Conservation (phyloP, 1,140 invertebrate species). For the Drosophila tsacasi region DNA sequence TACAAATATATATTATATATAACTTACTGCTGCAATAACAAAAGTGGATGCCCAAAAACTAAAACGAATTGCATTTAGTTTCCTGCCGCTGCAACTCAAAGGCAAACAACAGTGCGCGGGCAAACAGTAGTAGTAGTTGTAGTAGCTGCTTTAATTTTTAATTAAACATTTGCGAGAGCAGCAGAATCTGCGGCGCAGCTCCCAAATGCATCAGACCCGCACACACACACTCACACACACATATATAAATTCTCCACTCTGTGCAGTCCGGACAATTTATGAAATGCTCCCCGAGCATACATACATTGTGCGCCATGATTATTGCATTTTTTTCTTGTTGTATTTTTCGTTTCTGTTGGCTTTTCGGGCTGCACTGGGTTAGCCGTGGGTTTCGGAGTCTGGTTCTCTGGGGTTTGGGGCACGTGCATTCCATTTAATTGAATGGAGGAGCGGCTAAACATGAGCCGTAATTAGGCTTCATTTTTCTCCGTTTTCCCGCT, state of each 20-base stretch:
- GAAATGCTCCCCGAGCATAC: slow-evolving; percentile 49
- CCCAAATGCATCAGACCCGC: slow-evolving; percentile 37
- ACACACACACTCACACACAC: neutral
- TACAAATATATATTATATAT: neutral
- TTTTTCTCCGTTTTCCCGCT: slow-evolving; percentile 50
- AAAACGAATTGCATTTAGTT: slow-evolving; percentile 52
- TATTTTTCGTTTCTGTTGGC: slow-evolving; percentile 1
- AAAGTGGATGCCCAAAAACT: slow-evolving; percentile 11
- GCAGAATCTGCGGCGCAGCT: slow-evolving; percentile 48
- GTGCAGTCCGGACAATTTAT: slow-evolving; percentile 48
- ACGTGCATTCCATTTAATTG: slow-evolving; percentile 74
- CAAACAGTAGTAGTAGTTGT: slow-evolving; percentile 49
- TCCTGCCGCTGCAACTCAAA: slow-evolving; percentile 33
- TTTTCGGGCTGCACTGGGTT: neutral
- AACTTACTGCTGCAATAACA: slow-evolving; percentile 32
- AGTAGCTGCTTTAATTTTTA: slow-evolving; percentile 75
- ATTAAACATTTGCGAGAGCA: slow-evolving; percentile 63
- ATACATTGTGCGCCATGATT: slow-evolving; percentile 49
- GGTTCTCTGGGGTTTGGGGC: slow-evolving; percentile 31
- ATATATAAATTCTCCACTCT: neutral
- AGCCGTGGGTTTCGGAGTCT: slow-evolving; percentile 20
- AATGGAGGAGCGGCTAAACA: slow-evolving; percentile 62
- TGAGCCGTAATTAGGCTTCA: slow-evolving; percentile 63
- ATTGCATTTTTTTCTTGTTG: slow-evolving; percentile 37
- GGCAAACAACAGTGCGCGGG: slow-evolving; percentile 38